A percentile compares a stretch with the other conserved stretches of the same genome.
These are phyloP conservation scores for Nyctibius bracteatus DNA, from an alignment of 2,113 vertebrate species.

Conservation along the genomic window DNA sequence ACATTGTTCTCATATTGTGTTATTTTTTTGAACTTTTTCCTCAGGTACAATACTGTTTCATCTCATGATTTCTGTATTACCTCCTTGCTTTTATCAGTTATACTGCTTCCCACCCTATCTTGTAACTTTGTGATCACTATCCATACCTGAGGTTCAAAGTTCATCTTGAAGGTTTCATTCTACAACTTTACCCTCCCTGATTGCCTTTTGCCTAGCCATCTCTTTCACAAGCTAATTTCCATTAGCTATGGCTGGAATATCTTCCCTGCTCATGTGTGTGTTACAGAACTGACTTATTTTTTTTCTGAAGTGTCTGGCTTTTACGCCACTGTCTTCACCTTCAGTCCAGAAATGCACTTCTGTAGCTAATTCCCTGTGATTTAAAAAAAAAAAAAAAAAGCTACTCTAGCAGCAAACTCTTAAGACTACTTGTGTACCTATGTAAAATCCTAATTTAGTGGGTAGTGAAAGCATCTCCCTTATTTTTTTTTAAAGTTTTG, in stretches of 20 bases:
- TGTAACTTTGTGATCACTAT: neutral
- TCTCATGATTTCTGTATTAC: neutral
- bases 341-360: neutral
- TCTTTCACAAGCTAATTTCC: neutral
- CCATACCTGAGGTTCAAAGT: neutral
- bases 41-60: neutral
- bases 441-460: neutral
- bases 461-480: neutral
- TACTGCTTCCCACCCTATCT: neutral
- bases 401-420: neutral
- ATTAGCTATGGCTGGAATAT: neutral
- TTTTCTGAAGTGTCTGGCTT: neutral
- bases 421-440: neutral
- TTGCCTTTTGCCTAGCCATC: neutral
- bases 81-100: neutral
- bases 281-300: neutral
- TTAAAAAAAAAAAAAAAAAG: neutral
- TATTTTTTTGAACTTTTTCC: neutral
- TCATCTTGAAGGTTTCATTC: neutral
- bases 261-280: neutral
- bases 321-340: neutral
- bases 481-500: neutral
- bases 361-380: neutral
- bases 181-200: neutral
- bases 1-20: rapidly evolving